Conservation (phyloP, 2,113 vertebrate genomes). For the Gobio gobio region DNA sequence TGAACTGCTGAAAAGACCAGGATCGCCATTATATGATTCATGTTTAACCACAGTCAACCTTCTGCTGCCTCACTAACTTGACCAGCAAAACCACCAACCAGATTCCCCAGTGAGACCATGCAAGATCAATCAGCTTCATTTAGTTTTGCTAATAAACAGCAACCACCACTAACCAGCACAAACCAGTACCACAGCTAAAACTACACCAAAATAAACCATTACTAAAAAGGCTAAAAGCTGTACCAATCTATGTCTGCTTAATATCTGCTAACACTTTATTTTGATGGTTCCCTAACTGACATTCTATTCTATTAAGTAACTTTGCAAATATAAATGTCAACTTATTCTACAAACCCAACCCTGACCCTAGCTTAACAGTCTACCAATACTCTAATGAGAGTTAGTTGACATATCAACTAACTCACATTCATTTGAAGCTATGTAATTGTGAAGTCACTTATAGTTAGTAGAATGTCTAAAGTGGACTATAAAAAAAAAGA, state of each 20-base stretch:
- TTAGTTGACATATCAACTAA: neutral
- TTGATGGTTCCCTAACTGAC: no score
- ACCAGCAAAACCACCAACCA: neutral
- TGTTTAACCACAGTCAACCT: slow-evolving; percentile 1
- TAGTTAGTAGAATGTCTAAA: no score
- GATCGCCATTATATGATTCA: neutral
- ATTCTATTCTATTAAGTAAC: no score
- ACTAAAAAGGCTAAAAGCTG: neutral
- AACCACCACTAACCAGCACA: neutral
- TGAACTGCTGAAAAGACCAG: slow-evolving; percentile 1
- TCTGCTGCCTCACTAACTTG: neutral
- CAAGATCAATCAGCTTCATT: neutral
- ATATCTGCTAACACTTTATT: no score
- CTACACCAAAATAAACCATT: neutral
- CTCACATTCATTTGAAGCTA: no score
- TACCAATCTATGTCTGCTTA: neutral
- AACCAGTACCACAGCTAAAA: neutral
- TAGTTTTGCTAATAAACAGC: neutral
- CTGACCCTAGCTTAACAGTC: neutral
- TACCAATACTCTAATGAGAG: neutral
- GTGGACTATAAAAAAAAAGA: no score
- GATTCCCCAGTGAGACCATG: neutral
- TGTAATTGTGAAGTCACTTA: neutral
- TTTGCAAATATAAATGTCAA: no score
- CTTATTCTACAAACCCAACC: neutral